Evolutionary conservation across 2,113 vertebrate species (phyloP).

Genomic region (Pandion haliaetus): DNA sequence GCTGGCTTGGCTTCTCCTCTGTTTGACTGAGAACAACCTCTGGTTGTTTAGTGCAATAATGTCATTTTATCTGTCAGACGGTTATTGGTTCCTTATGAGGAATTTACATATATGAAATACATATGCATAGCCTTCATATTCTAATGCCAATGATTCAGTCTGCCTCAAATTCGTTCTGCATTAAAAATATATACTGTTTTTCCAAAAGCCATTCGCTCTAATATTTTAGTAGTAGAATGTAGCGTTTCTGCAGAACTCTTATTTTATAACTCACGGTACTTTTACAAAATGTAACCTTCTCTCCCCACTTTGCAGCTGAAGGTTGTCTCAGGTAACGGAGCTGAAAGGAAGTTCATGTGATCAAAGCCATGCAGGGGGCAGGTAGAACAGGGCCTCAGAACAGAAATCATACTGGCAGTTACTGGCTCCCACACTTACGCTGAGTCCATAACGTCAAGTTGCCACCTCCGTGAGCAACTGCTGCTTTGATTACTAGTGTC

Average conservation of each 20-base stretch:
- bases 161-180: background rate
- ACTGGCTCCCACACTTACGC: background rate
- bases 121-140: rapidly evolving
- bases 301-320: background rate
- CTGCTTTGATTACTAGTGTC: background rate
- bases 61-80: background rate
- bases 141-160: rapidly evolving
- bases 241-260: background rate
- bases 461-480: background rate
- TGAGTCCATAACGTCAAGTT: background rate
- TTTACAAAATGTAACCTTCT: background rate
- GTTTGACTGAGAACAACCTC: background rate
- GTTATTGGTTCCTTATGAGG: background rate
- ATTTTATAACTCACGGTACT: background rate
- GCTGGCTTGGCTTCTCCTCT: background rate
- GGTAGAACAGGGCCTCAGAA: too few relatives aligned
- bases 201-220: background rate
- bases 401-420: background rate
- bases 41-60: background rate
- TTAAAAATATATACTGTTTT: background rate
- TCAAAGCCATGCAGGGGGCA: too few relatives aligned
- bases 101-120: background rate
- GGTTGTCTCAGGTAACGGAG: background rate
- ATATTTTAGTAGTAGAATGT: background rate
- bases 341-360: background rate